Evolutionary conservation across 2,113 vertebrate genomes (phyloP).

Genomic region (Neolamprologus hecqui): DNA sequence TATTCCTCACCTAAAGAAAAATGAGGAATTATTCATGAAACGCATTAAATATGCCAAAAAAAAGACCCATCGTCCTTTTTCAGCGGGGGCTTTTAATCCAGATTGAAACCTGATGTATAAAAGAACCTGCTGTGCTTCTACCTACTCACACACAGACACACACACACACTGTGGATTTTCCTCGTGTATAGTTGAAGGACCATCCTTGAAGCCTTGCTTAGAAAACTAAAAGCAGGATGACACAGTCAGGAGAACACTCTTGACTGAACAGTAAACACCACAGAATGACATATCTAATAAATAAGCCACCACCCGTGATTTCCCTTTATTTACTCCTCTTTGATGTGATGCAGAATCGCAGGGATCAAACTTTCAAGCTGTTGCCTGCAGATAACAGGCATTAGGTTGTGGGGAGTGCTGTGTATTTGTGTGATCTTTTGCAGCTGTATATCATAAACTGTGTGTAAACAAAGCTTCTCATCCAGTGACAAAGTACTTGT

Average conservation of each 20-base stretch:
- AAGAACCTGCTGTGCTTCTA: constrained; percentile 2
- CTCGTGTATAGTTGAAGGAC: not conserved
- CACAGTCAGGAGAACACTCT: not conserved
- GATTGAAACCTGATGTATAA: not conserved
- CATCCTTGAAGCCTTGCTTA: not conserved
- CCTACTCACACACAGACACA: not conserved
- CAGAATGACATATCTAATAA: constrained; percentile 25
- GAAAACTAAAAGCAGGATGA: not conserved
- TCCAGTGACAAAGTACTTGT: not conserved
- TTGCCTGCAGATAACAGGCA: constrained; percentile 15
- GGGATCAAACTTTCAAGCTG: constrained; percentile 25
- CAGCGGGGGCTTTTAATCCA: constrained; percentile 4
- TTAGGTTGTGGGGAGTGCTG: not conserved
- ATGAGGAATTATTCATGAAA: constrained; percentile 37
- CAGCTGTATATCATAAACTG: not conserved
- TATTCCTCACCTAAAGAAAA: constrained; percentile 74
- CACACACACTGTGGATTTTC: not conserved
- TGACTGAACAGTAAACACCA: constrained; percentile 30
- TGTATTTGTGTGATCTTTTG: not conserved
- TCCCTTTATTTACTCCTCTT: constrained; percentile 10
- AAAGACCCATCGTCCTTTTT: not conserved
- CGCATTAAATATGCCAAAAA: constrained; percentile 11
- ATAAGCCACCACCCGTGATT: not conserved
- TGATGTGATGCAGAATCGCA: not conserved
- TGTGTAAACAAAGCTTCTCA: not conserved